Evolutionary conservation across 2,888 invertebrate species (phyloP), one percentile per base, ranked within the genome.

Genomic region (Clanis bilineata): DNA sequence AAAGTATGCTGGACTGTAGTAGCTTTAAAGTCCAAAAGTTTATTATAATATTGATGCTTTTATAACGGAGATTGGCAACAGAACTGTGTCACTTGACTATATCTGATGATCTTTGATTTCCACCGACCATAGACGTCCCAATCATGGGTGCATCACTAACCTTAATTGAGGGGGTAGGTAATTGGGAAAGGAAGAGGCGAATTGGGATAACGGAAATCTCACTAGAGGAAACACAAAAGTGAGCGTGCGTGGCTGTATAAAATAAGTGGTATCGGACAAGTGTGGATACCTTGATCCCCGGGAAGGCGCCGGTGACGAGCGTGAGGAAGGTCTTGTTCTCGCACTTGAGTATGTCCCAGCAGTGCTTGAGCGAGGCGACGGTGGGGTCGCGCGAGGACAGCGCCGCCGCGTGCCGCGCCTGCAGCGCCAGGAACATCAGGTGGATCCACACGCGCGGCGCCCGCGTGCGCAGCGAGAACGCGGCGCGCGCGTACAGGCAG

Each of bases 301-400:
- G 98, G 90, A 98, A 98, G 58, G 98, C 97, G 69, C 98, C 97
- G 4, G 98, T 98, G 59, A 98, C 98, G 45, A 98, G 93, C 56
- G 98, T 97, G 38, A 97, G 93, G 81, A 97, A 97, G 38, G 96
- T 96, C 83, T 96, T 96, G 85, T 97, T 97, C 86, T 98, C 97
- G 79, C 96, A 96, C 86, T 97, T 97, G 74, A 98, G 93, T 73
- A 97, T 97, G 85, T 98, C 98, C 98, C 98, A 98, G 88, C 98
- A 98, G 82, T 97, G 96, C 86, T 97, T 97, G 63, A 97, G 92
- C 79, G 95, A 96, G 74, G 96, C 96, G 1, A 97, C 96, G 67
- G 96, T 95, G 32, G 96, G 94, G 83, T 97, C 97, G 28, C 97
- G 86, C 25, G 96, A 96, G 75, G 96, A 96, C 23, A 97, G 88